A percentile compares a stretch with the other conserved stretches of the same genome.
These are phyloP conservation scores for Oncorhynchus gorbuscha DNA, from an alignment of 2,113 vertebrate species.

Conservation along the genomic window DNA sequence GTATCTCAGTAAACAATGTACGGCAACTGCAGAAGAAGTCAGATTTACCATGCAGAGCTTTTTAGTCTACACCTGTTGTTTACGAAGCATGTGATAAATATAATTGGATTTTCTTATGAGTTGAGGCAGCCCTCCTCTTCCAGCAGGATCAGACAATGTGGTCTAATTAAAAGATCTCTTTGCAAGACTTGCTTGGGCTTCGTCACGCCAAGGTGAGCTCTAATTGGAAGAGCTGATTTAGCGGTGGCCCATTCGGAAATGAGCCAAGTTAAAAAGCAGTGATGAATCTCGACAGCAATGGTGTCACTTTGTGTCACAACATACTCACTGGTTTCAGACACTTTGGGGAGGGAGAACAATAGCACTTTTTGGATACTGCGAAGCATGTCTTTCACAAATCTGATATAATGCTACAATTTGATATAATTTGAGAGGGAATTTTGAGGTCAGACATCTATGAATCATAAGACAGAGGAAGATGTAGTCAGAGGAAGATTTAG, in stretches of 20 bases:
- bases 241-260: conserved; percentile 9
- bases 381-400: background rate
- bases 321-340: background rate
- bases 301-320: background rate
- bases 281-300: background rate
- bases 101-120: background rate
- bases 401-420: too few species aligned
- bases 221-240: conserved; percentile 50
- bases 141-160: conserved; percentile 26
- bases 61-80: too few species aligned
- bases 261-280: conserved; percentile 18
- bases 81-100: background rate
- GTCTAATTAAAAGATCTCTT: conserved; percentile 39
- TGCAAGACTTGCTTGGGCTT: conserved; percentile 33
- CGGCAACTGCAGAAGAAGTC: too few species aligned
- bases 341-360: background rate
- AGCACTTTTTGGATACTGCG: background rate
- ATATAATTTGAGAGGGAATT: too few species aligned
- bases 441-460: too few species aligned
- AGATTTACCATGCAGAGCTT: too few species aligned
- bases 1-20: too few species aligned
- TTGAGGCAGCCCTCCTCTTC: background rate
- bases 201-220: conserved; percentile 41
- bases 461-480: too few species aligned
- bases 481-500: too few species aligned